phyloP scores from a whole-genome alignment of 2,888 invertebrate genomes.

The Lithophane leautieri region DNA sequence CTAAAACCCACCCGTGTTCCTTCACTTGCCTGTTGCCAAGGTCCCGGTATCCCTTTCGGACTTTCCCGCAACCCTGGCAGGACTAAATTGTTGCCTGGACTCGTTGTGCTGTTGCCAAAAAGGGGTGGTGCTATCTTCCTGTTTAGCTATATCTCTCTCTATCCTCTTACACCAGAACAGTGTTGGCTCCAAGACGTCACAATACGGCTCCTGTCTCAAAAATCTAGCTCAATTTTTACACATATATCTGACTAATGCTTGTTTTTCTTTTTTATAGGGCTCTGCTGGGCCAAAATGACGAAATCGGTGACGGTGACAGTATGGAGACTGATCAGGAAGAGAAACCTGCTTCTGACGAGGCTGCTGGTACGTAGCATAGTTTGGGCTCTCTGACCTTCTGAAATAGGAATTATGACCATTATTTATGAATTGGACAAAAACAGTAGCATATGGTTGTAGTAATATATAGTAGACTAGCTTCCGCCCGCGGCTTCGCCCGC shows the following conservation, averaged over 20 bases:
- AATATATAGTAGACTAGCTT: too few species aligned
- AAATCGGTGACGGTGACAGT: slow-evolving; percentile 79
- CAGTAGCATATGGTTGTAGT: too few species aligned
- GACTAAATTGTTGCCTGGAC: background rate
- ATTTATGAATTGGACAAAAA: too few species aligned
- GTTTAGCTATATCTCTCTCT: background rate
- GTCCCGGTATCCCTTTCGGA: too few species aligned
- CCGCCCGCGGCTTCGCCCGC: too few species aligned
- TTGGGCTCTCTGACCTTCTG: background rate
- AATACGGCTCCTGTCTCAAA: background rate
- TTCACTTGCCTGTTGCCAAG: too few species aligned
- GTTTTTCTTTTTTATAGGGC: slow-evolving; percentile 64
- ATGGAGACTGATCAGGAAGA: slow-evolving; percentile 86
- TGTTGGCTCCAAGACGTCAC: background rate
- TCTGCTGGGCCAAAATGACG: slow-evolving; percentile 78
- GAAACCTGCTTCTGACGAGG: slow-evolving; percentile 82
- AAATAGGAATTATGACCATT: background rate
- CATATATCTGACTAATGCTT: background rate
- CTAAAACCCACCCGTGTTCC: too few species aligned
- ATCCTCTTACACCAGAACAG: background rate
- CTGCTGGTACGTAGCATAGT: slow-evolving; percentile 74
- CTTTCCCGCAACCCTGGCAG: too few species aligned
- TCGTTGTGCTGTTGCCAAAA: background rate
- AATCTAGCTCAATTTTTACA: background rate
- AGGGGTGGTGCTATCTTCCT: too few species aligned